phyloP scores from a whole-genome alignment of 2,113 vertebrate genomes.

The Dasypus novemcinctus region DNA sequence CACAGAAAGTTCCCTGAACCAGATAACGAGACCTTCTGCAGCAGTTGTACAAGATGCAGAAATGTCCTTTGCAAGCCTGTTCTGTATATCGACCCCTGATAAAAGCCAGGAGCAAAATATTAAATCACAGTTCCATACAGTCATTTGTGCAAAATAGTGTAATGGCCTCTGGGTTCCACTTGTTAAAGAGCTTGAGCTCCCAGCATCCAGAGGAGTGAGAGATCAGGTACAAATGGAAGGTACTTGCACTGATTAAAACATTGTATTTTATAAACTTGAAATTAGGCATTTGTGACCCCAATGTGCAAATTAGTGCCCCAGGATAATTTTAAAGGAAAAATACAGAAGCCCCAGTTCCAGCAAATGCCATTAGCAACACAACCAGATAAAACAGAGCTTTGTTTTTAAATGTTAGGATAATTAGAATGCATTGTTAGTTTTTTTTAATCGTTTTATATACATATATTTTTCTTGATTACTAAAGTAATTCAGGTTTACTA shows the following conservation, averaged over 20 bases:
- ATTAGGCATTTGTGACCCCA: slow-evolving; percentile 34
- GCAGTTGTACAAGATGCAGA: background rate
- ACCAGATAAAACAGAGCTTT: slow-evolving; percentile 24
- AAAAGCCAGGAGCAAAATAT: background rate
- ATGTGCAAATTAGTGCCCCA: slow-evolving; percentile 24
- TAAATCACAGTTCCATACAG: slow-evolving; percentile 1
- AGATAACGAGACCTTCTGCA: background rate
- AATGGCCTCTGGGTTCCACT: background rate
- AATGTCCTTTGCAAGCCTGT: background rate
- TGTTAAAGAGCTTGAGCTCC: background rate
- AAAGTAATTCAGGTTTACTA: slow-evolving; percentile 34
- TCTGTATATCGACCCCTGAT: background rate
- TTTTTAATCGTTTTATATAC: background rate
- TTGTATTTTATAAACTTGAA: slow-evolving; percentile 52
- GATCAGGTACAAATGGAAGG: slow-evolving; percentile 12
- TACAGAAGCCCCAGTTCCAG: background rate
- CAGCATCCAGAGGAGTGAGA: background rate
- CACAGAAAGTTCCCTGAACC: background rate
- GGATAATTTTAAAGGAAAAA: slow-evolving; percentile 30
- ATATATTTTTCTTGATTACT: background rate
- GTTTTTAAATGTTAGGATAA: slow-evolving; percentile 28
- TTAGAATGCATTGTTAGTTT: slow-evolving; percentile 46
- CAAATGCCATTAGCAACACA: slow-evolving; percentile 12
- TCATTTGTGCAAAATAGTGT: background rate
- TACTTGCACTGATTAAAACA: slow-evolving; percentile 9